Evolutionary conservation across 2,888 invertebrate species (phyloP), one percentile per base, ranked within the genome.

Genomic region (Odontocolon sp.): DNA sequence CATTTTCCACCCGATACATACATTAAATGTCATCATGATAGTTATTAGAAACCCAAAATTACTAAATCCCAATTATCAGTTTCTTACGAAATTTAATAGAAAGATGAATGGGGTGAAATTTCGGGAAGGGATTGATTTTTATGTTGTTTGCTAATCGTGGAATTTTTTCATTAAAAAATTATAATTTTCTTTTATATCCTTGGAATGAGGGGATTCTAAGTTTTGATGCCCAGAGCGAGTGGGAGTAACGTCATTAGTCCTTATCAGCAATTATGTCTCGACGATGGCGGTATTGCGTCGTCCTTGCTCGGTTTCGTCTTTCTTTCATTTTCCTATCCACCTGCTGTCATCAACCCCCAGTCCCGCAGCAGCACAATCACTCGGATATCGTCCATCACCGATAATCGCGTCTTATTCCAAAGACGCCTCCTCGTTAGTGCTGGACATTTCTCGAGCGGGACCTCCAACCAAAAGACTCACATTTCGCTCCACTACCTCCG

Each of bases 341-440:
- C 57, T 57, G 33, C 36, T 57, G 21, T 47, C 26, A 11, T 18
- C 31, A 9, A 45, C 4, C 33, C 16, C 14, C 21, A 21, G 16
- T 21, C 38, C 45, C 14, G 33, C 38, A 42, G 74, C 61, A 47
- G 70, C 56, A 78, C 75, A 78, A 75, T 78, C 57, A 50, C 71
- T 78, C 42, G 42, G 75, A 68, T 78, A 71, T 78, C 71, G 71
- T 79, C 52, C 71, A 71, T 82, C 80, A 77, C 74, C 83, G 82
- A 85, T 86, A 86, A 86, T 85, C 85, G 81, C 77, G 78, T 63
- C 72, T 75, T 79, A 81, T 78, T 81, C 67, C 80, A 81, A 83
- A 28, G 11, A 81, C 81, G 76, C 80, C 72, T 56, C 78, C 82
- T 86, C 86, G 84, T 86, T 86, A 86, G 57, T 79, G 78, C 57